phyloP scores from a whole-genome alignment of 2,113 vertebrate genomes.

The Elachura formosa region DNA sequence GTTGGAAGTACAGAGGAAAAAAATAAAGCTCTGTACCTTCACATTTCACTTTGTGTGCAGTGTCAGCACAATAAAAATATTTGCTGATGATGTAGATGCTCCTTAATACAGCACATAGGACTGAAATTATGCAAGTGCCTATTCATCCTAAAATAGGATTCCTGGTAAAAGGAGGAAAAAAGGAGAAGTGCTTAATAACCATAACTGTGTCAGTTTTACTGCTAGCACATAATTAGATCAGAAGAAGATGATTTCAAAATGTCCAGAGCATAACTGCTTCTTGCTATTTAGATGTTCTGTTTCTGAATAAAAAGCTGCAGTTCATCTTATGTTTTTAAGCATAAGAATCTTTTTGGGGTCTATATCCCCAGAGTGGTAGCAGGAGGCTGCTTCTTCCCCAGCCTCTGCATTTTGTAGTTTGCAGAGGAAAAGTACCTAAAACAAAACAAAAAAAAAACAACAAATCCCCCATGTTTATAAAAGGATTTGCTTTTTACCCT shows the following conservation, averaged over 20 bases:
- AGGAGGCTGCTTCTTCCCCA: neutral
- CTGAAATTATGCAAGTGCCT: neutral
- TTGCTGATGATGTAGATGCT: slow-evolving; percentile 7
- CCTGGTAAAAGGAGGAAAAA: neutral
- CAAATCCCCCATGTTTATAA: neutral
- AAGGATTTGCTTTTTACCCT: neutral
- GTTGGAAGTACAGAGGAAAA: neutral
- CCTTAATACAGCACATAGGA: neutral
- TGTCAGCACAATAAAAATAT: neutral
- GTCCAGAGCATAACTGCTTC: neutral
- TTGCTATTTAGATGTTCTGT: neutral
- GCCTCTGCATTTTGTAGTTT: neutral
- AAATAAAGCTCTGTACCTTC: neutral
- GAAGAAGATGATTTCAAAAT: neutral
- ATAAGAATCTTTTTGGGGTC: neutral
- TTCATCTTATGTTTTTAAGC: neutral
- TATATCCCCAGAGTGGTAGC: neutral
- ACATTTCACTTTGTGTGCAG: neutral
- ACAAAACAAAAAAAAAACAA: neutral
- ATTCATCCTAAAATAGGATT: neutral
- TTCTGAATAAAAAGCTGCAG: neutral
- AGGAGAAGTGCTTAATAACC: neutral
- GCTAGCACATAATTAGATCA: neutral
- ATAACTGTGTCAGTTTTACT: neutral
- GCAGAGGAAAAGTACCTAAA: neutral